phyloP scores from a whole-genome alignment of 2,113 vertebrate genomes.

The Otus sunia region DNA sequence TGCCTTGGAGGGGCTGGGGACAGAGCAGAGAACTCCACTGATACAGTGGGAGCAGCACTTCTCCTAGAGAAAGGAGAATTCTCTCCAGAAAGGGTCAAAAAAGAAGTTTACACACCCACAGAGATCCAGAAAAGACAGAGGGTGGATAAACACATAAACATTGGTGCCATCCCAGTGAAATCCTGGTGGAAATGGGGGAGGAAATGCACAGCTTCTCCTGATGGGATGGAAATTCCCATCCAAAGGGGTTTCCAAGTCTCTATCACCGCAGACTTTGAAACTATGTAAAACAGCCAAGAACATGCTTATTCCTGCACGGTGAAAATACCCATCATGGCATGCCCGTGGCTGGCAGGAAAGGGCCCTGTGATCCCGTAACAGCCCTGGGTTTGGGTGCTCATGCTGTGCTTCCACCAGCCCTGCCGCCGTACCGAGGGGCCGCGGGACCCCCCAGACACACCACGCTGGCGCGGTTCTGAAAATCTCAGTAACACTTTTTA shows the following conservation, averaged over 20 bases:
- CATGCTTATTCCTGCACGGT: neutral
- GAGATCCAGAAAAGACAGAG: neutral
- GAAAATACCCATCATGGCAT: neutral
- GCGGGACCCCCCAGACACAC: neutral
- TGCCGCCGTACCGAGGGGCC: fast-evolving
- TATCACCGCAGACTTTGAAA: neutral
- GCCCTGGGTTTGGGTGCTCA: fast-evolving
- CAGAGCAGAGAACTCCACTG: fast-evolving
- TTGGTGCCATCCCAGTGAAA: neutral
- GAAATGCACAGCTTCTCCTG: neutral
- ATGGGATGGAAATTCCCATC: neutral
- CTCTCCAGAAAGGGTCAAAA: neutral
- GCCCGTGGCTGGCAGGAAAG: neutral
- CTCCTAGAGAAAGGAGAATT: neutral
- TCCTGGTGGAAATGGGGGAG: neutral
- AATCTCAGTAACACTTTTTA: conserved; percentile 76
- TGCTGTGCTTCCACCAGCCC: neutral
- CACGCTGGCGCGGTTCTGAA: conserved; percentile 39
- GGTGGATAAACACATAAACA: neutral
- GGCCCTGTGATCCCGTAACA: neutral
- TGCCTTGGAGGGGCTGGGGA: neutral
- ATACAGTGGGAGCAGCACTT: neutral
- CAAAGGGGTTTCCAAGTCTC: neutral
- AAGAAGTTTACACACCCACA: neutral
- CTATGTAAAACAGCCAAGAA: neutral